Percentiles rank a stretch among this genome's conserved stretches.
phyloP scores from a whole-genome alignment of 2,113 vertebrate genomes.

The Lycocorax pyrrhopterus region DNA sequence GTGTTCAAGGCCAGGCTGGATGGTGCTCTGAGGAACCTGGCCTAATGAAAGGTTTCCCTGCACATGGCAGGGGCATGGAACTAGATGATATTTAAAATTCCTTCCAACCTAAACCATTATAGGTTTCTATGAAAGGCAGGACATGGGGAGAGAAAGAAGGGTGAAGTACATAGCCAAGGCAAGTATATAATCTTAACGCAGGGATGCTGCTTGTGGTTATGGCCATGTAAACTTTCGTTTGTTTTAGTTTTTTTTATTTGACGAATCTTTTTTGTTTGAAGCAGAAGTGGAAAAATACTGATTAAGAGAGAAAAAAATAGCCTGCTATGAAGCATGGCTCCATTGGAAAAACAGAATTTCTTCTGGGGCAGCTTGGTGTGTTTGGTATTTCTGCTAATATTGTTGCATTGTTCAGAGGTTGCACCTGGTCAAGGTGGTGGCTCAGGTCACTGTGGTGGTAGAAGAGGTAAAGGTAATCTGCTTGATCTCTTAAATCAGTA shows the following conservation, averaged over 20 bases:
- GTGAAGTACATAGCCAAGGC: not conserved
- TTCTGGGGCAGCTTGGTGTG: not conserved
- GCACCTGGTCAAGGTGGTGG: not conserved
- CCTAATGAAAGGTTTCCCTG: not conserved
- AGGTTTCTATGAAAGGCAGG: not conserved
- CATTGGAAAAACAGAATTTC: not conserved
- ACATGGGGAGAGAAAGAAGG: not conserved
- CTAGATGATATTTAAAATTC: not conserved
- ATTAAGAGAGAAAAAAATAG: not conserved
- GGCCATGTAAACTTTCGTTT: not conserved
- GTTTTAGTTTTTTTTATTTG: not conserved
- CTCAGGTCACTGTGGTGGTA: not conserved
- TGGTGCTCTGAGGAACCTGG: not conserved
- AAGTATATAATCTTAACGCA: not conserved
- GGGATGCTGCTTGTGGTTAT: not conserved
- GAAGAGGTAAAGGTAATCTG: not conserved
- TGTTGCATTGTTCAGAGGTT: not conserved
- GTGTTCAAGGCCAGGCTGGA: not conserved
- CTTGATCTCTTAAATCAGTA: not conserved
- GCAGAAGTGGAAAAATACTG: not conserved
- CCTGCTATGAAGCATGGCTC: not conserved
- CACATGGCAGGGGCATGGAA: not conserved
- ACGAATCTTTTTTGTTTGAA: not conserved
- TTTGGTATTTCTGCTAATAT: not conserved
- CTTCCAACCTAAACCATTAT: not conserved